phyloP scores from a whole-genome alignment of 2,113 vertebrate species.

The Larimichthys polyactis region DNA sequence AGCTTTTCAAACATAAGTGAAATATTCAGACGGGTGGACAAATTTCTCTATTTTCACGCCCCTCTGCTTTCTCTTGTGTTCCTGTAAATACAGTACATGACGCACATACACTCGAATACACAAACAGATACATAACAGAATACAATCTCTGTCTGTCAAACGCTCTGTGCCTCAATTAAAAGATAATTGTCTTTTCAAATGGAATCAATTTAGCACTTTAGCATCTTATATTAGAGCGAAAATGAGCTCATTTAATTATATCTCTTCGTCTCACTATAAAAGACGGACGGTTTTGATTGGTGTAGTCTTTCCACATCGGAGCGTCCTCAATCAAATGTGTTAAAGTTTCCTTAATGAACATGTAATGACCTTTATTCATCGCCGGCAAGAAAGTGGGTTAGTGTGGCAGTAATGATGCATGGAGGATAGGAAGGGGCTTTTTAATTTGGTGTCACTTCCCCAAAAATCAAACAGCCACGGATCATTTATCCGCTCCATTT shows the following conservation, averaged over 20 bases:
- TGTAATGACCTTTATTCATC: neutral
- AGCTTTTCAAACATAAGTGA: neutral
- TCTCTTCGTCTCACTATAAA: slow-evolving; percentile 13
- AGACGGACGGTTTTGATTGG: slow-evolving; percentile 11
- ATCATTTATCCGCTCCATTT: no score
- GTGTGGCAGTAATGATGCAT: neutral
- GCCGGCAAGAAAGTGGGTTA: neutral
- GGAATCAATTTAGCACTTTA: slow-evolving; percentile 34
- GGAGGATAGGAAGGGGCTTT: neutral
- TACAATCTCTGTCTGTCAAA: neutral
- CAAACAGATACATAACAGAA: neutral
- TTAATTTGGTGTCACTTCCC: no score
- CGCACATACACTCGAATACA: neutral
- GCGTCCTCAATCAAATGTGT: slow-evolving; percentile 12
- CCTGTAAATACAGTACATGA: neutral
- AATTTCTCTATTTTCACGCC: neutral
- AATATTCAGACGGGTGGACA: neutral
- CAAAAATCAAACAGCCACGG: no score
- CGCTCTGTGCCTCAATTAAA: slow-evolving; percentile 25
- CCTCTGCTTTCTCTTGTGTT: neutral
- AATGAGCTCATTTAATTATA: slow-evolving; percentile 19
- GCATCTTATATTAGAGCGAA: neutral
- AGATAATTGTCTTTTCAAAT: slow-evolving; percentile 43
- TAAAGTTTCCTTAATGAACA: slow-evolving; percentile 1
- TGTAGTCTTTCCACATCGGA: neutral